These are phyloP conservation scores for Onychomys torridus DNA, from an alignment of 2,797 vertebrate genomes.

Conservation along the genomic window DNA sequence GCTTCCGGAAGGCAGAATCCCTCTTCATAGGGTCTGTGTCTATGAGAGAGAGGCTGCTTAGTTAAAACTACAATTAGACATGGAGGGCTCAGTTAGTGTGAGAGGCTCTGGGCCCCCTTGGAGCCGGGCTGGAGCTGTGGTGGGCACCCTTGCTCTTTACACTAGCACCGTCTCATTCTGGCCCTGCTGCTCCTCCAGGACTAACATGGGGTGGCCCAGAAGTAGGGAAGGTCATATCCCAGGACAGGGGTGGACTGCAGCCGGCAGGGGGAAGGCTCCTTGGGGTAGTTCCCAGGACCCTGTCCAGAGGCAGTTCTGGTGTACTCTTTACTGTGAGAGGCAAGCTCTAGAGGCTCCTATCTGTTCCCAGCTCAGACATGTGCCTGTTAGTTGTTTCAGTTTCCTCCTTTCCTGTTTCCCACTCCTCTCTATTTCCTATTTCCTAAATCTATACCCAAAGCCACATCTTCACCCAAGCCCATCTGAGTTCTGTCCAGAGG, in stretches of 20 bases:
- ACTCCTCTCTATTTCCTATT: background rate
- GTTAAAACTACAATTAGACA: background rate
- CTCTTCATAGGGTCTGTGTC: background rate
- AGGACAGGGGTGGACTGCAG: background rate
- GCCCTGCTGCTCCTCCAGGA: background rate
- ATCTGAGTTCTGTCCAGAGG: background rate
- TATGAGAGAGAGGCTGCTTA: background rate
- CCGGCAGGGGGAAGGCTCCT: background rate
- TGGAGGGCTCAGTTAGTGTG: background rate
- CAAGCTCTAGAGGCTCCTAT: accelerated
- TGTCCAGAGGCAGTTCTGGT: background rate
- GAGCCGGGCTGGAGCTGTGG: background rate
- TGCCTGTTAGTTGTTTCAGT: accelerated
- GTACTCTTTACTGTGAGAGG: no score
- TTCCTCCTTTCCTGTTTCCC: background rate
- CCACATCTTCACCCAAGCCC: background rate
- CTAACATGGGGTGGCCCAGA: background rate
- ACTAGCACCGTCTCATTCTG: background rate
- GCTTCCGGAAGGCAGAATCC: background rate
- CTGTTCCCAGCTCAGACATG: background rate
- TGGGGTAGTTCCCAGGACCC: background rate
- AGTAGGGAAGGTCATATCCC: background rate
- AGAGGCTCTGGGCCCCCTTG: no score
- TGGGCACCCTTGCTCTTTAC: background rate
- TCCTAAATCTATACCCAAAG: background rate